Evolutionary conservation across 1,140 invertebrate species (phyloP).

Genomic region (Thalassaphorura encarpata): DNA sequence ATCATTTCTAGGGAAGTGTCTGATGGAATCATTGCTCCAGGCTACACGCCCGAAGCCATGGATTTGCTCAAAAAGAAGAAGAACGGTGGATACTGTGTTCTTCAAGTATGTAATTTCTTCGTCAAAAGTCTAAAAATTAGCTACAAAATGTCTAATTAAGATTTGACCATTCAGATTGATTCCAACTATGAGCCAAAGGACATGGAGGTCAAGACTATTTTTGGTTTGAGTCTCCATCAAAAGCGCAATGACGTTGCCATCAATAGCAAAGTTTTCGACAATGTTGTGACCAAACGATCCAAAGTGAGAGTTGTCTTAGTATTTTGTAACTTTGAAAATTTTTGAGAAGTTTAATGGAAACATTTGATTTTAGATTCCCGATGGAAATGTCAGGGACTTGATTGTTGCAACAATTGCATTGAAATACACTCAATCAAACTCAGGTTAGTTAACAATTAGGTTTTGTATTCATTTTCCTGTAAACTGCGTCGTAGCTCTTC

Average conservation of each 20-base stretch:
- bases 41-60: slow-evolving; percentile 72
- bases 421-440: slow-evolving; percentile 98
- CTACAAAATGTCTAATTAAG: background rate
- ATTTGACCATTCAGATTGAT: slow-evolving; percentile 74
- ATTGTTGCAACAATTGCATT: slow-evolving; percentile 92
- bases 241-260: slow-evolving; percentile 82
- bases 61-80: slow-evolving; percentile 92
- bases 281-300: slow-evolving; percentile 67
- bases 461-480: too few relatives aligned
- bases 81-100: slow-evolving; percentile 79
- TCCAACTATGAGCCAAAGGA: slow-evolving; percentile 65
- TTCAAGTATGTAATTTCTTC: too few relatives aligned
- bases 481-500: too few relatives aligned
- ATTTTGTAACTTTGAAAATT: background rate
- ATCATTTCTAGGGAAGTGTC: slow-evolving; percentile 68
- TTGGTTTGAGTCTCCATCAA: slow-evolving; percentile 86
- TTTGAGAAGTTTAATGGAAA: background rate
- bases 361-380: slow-evolving; percentile 47
- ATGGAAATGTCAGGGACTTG: slow-evolving; percentile 71
- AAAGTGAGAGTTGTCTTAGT: slow-evolving; percentile 38
- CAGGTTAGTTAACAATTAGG: too few relatives aligned
- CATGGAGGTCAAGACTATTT: slow-evolving; percentile 77
- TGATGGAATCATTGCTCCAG: slow-evolving; percentile 93
- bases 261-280: slow-evolving; percentile 63
- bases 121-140: background rate